Percentiles rank a stretch among this genome's conserved stretches.
Evolutionary conservation across 2,113 vertebrate species (phyloP).

Genomic region (Craseonycteris thonglongyai): DNA sequence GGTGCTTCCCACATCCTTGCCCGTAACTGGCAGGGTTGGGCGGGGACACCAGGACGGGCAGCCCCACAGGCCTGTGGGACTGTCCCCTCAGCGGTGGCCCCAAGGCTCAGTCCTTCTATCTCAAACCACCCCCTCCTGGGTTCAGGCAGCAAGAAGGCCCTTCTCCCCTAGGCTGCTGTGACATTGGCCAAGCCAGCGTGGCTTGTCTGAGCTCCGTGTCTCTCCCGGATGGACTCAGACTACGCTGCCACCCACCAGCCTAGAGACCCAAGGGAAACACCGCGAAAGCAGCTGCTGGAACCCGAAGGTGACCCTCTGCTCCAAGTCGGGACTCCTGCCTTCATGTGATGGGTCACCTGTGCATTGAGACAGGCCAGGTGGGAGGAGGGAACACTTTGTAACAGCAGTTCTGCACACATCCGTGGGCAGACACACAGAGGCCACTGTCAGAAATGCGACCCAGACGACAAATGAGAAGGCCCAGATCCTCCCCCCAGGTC

Average conservation of each 20-base stretch:
- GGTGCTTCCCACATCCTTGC: background rate
- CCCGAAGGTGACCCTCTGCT: background rate
- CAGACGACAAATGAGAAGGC: background rate
- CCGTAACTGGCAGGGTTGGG: background rate
- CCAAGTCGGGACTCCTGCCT: background rate
- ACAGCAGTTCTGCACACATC: background rate
- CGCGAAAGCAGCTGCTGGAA: background rate
- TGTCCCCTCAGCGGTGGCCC: background rate
- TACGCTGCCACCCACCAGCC: background rate
- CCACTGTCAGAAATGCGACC: background rate
- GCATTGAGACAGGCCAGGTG: rapidly evolving
- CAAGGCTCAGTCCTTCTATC: background rate
- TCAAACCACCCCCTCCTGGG: background rate
- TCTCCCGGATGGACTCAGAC: background rate
- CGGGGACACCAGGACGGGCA: background rate
- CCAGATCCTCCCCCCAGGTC: background rate
- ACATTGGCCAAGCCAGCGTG: background rate
- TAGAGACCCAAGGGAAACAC: background rate
- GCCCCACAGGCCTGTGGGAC: background rate
- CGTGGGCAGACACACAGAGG: rapidly evolving
- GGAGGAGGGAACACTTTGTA: too few relatives aligned
- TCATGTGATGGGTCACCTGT: background rate
- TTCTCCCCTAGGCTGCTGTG: background rate
- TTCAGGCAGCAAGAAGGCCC: background rate
- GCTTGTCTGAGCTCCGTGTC: background rate